A percentile compares a stretch with the other conserved stretches of the same genome.
Evolutionary conservation across 1,140 invertebrate genomes (phyloP).

Genomic region (Chironomus striatipennis): DNA sequence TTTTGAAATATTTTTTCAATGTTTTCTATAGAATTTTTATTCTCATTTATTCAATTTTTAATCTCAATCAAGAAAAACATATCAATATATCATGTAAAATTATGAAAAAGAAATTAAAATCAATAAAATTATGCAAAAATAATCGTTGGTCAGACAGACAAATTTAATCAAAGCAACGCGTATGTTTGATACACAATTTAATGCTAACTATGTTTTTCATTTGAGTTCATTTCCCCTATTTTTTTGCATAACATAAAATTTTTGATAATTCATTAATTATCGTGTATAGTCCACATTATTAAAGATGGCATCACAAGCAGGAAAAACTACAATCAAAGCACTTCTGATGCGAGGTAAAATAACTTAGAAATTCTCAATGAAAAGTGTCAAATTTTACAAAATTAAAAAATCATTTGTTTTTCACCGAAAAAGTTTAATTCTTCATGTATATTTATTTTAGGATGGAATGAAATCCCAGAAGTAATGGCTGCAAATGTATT

Average conservation of each 20-base stretch:
- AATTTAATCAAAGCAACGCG: too few species aligned
- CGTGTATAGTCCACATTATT: neutral
- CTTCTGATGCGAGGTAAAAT: neutral
- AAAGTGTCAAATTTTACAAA: too few species aligned
- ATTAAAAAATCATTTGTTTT: too few species aligned
- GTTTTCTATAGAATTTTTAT: too few species aligned
- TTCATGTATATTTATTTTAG: constrained; percentile 42
- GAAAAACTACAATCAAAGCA: neutral
- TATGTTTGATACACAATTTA: too few species aligned
- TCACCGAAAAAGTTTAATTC: constrained; percentile 25
- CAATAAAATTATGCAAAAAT: too few species aligned
- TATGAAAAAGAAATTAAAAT: too few species aligned
- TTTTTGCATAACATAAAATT: constrained; percentile 14
- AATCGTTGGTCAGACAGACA: too few species aligned
- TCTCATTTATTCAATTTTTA: too few species aligned
- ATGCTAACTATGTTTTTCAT: neutral
- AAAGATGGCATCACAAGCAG: neutral
- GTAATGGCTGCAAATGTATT: constrained; percentile 45
- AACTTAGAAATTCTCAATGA: too few species aligned
- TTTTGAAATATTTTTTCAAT: neutral
- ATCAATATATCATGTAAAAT: too few species aligned
- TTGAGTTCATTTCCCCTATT: neutral
- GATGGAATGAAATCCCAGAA: constrained; percentile 59
- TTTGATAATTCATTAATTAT: neutral
- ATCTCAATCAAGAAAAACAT: too few species aligned